Evolutionary conservation across 2,797 vertebrate species (phyloP).

Genomic region (Kryptolebias ocellatus): DNA sequence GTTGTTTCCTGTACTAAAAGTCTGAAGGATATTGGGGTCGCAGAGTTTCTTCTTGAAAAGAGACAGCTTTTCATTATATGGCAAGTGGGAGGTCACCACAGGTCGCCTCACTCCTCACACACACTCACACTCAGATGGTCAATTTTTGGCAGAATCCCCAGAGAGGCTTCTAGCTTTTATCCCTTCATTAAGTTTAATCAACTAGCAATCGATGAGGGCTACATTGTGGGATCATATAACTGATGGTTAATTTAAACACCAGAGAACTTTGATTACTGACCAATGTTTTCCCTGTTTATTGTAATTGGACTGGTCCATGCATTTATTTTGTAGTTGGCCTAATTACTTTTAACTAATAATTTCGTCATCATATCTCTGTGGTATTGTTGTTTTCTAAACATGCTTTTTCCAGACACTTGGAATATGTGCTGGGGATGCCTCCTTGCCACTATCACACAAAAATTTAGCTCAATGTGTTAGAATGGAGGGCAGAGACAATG

Average conservation of each 20-base stretch:
- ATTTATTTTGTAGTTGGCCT: background rate
- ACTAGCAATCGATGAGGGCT: conserved; percentile 17
- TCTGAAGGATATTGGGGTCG: conserved; percentile 66
- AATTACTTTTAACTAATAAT: background rate
- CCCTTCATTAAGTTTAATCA: conserved; percentile 49
- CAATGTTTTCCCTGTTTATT: conserved; percentile 7
- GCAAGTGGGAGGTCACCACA: conserved; percentile 40
- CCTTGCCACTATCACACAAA: no score
- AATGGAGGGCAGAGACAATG: no score
- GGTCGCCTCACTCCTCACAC: conserved; percentile 28
- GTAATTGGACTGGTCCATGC: background rate
- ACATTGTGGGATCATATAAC: conserved; percentile 23
- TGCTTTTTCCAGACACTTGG: no score
- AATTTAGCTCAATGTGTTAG: no score
- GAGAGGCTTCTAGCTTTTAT: conserved; percentile 17
- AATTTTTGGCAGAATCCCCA: conserved; percentile 10
- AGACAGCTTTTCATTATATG: conserved; percentile 58
- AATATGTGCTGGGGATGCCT: no score
- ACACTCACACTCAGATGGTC: conserved; percentile 13
- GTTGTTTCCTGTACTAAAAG: conserved; percentile 50
- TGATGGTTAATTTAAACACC: conserved; percentile 28
- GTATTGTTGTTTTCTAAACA: no score
- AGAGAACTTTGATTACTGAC: conserved; percentile 16
- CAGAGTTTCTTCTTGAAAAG: conserved; percentile 41
- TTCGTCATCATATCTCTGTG: background rate